These are phyloP conservation scores for Ellobium chinense DNA, from an alignment of 2,888 invertebrate species.

Conservation along the genomic window DNA sequence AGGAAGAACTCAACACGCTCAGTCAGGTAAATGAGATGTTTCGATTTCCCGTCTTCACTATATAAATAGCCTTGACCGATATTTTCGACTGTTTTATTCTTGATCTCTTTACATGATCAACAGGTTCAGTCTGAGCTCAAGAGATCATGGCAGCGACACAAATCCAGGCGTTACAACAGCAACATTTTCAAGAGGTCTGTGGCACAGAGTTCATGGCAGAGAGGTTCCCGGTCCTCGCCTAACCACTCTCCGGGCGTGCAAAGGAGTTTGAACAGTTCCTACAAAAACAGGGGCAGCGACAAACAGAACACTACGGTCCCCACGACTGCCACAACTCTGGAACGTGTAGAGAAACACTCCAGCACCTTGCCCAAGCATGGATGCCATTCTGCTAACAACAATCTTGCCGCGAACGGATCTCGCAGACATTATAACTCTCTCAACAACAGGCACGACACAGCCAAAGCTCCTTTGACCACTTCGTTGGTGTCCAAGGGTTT, in stretches of 20 bases:
- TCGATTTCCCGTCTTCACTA: no score
- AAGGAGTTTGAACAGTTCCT: background rate
- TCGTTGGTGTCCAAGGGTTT: background rate
- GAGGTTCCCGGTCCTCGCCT: background rate
- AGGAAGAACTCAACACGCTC: no score
- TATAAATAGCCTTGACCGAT: no score
- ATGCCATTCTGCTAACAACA: background rate
- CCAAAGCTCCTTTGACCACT: background rate
- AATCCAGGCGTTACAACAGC: slow-evolving; percentile 44
- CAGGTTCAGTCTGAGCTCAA: slow-evolving; percentile 72
- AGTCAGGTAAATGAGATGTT: no score
- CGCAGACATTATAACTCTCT: background rate
- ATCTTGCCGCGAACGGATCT: background rate
- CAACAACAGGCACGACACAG: background rate
- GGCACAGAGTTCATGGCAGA: background rate
- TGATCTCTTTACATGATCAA: no score
- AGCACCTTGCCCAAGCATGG: background rate
- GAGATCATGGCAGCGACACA: slow-evolving; percentile 47
- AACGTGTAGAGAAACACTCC: background rate
- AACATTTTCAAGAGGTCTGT: slow-evolving; percentile 43
- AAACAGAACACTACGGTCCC: background rate
- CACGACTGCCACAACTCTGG: background rate
- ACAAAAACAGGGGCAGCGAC: background rate
- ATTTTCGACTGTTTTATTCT: no score
- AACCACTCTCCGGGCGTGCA: background rate